Conservation (phyloP, 2,888 invertebrate species). For the Brachyopa scutellaris region DNA sequence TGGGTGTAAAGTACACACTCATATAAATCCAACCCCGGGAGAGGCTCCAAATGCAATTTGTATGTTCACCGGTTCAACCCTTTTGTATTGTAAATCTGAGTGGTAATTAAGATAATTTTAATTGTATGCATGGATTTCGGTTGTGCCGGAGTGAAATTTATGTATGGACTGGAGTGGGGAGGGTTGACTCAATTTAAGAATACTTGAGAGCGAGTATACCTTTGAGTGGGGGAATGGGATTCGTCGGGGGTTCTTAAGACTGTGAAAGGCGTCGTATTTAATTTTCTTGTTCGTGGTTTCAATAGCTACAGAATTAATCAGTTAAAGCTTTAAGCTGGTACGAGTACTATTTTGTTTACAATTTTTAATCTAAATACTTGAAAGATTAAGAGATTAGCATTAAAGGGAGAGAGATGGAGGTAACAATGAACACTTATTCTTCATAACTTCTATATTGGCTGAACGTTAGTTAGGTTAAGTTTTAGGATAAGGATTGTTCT, state of each 20-base stretch:
- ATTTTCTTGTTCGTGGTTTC: neutral
- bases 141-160: slow-evolving; percentile 52
- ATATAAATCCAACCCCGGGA: slow-evolving; percentile 57
- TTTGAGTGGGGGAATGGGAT: neutral
- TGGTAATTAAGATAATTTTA: slow-evolving; percentile 73
- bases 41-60: slow-evolving; percentile 67
- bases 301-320: neutral
- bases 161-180: slow-evolving; percentile 8
- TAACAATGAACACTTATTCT: too few species aligned
- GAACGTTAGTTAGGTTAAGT: too few species aligned
- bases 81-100: slow-evolving; percentile 70
- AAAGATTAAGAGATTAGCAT: too few species aligned
- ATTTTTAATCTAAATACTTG: too few species aligned
- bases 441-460: too few species aligned
- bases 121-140: slow-evolving; percentile 69
- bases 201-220: slow-evolving; percentile 5
- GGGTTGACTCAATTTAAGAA: slow-evolving; percentile 39
- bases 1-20: slow-evolving; percentile 58
- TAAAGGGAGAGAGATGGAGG: too few species aligned
- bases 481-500: too few species aligned
- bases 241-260: neutral
- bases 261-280: slow-evolving; percentile 14
- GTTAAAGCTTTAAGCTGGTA: too few species aligned
- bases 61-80: slow-evolving; percentile 71
- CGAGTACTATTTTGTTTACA: too few species aligned